phyloP scores from a whole-genome alignment of 2,888 invertebrate genomes.

The Dugesia japonica region DNA sequence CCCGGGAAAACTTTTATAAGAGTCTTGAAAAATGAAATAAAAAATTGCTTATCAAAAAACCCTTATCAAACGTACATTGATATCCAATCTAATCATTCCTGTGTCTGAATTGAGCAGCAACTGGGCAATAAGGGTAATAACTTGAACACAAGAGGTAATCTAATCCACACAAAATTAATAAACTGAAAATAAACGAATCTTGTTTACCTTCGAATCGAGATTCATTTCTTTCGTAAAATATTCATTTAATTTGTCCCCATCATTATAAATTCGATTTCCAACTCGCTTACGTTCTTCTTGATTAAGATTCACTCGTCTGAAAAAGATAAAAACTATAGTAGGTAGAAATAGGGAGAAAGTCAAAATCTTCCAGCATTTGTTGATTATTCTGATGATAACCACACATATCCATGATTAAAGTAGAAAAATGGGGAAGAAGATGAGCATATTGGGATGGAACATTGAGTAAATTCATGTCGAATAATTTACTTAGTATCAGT shows the following conservation, averaged over 20 bases:
- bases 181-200: background rate
- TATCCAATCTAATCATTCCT: conserved; percentile 3
- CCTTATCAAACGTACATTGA: background rate
- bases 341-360: too few relatives aligned
- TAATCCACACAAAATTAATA: background rate
- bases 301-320: background rate
- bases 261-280: background rate
- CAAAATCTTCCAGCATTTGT: too few relatives aligned
- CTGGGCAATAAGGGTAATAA: background rate
- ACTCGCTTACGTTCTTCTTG: background rate
- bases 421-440: too few relatives aligned
- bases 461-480: too few relatives aligned
- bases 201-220: background rate
- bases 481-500: too few relatives aligned
- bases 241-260: background rate
- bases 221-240: background rate
- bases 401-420: too few relatives aligned
- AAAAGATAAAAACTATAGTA: too few relatives aligned
- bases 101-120: background rate
- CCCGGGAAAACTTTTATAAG: background rate
- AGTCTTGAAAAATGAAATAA: background rate
- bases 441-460: too few relatives aligned
- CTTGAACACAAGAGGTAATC: conserved; percentile 5
- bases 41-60: background rate
- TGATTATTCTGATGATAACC: too few relatives aligned